These are phyloP conservation scores for Aphelocoma californica DNA, from an alignment of 2,797 vertebrate species.

Conservation along the genomic window DNA sequence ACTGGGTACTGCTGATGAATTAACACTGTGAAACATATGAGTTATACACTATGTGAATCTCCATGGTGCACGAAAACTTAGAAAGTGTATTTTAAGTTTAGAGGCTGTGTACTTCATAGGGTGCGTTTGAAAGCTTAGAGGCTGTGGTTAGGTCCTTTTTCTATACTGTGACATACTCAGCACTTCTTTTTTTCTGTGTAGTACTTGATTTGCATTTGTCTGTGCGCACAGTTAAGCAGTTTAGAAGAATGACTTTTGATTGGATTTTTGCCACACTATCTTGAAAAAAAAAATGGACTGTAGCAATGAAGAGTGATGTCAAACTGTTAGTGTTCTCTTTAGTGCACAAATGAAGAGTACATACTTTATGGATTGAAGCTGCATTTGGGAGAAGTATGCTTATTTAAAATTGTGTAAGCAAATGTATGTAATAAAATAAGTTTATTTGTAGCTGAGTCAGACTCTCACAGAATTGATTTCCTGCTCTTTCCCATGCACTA, in stretches of 20 bases:
- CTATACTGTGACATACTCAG: rapidly evolving
- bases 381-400: neutral
- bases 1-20: neutral
- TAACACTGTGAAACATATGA: rapidly evolving
- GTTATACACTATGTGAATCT: neutral
- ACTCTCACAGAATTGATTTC: neutral
- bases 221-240: neutral
- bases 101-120: neutral
- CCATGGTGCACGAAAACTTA: neutral
- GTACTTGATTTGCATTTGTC: neutral
- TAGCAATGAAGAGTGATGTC: neutral
- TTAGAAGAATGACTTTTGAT: neutral
- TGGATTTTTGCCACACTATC: neutral
- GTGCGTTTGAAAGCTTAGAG: neutral
- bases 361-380: neutral
- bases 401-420: neutral
- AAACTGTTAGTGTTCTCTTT: neutral
- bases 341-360: neutral
- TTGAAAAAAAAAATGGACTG: neutral
- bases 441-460: neutral
- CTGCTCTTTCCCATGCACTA: neutral
- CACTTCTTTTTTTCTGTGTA: neutral
- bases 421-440: neutral
- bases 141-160: neutral
- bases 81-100: rapidly evolving